phyloP scores from a whole-genome alignment of 2,797 vertebrate species.

The Rhadinocentrus ornatus region DNA sequence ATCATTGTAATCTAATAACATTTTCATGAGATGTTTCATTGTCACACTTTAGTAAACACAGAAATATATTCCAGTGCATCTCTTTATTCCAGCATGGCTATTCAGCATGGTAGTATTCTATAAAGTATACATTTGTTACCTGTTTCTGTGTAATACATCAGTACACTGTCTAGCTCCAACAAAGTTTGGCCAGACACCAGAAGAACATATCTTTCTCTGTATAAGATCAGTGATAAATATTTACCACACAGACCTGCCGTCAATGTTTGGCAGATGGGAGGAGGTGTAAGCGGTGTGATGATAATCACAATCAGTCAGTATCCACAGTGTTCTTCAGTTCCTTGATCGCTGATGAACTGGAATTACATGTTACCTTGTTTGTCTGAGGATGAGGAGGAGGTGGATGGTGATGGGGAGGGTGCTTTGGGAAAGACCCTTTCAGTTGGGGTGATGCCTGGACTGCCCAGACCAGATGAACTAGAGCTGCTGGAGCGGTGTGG shows the following conservation, averaged over 20 bases:
- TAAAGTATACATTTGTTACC: conserved; percentile 37
- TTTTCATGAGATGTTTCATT: conserved; percentile 43
- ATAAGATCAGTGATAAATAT: conserved; percentile 57
- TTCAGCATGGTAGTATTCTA: conserved; percentile 46
- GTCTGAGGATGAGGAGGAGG: conserved; percentile 78
- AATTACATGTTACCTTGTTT: conserved; percentile 80
- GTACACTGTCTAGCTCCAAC: conserved; percentile 33
- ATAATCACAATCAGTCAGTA: conserved; percentile 28
- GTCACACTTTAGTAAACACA: conserved; percentile 52
- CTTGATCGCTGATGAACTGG: conserved; percentile 24
- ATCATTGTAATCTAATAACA: conserved; percentile 45
- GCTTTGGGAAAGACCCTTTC: conserved; percentile 91
- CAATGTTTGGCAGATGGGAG: conserved; percentile 18
- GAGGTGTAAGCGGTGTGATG: conserved; percentile 14
- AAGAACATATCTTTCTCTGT: conserved; percentile 32
- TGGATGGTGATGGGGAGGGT: conserved; percentile 81
- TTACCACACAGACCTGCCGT: conserved; percentile 37
- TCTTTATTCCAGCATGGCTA: conserved; percentile 60
- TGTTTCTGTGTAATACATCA: conserved; percentile 46
- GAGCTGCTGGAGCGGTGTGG: conserved; percentile 93
- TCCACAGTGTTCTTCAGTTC: conserved; percentile 33
- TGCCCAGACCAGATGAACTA: conserved; percentile 91
- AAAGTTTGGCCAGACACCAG: conserved; percentile 35
- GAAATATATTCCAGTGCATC: conserved; percentile 70
- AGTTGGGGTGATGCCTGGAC: conserved; percentile 90